phyloP scores from a whole-genome alignment of 53 echinoderm and acorn worm species.

The Astropecten irregularis region DNA sequence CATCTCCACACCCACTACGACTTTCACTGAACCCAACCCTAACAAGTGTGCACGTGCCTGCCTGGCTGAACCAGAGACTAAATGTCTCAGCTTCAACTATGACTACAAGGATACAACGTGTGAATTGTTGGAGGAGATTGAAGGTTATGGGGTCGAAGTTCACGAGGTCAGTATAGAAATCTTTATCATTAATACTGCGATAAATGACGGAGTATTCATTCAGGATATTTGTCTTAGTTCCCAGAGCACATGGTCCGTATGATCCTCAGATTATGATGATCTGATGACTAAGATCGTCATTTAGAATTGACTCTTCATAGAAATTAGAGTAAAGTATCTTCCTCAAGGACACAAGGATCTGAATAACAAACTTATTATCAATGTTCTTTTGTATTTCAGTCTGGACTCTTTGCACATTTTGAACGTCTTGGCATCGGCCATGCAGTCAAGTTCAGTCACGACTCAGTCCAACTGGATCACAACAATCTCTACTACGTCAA shows the following conservation, averaged over 20 bases:
- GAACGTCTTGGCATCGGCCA: constrained; percentile 54
- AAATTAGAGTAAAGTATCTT: no score
- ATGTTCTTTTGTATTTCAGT: no score
- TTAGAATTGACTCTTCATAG: no score
- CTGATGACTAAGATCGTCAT: no score
- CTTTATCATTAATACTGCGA: no score
- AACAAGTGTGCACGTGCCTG: constrained; percentile 63
- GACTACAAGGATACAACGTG: constrained; percentile 43
- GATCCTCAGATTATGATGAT: no score
- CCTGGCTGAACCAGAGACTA: constrained; percentile 53
- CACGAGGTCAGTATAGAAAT: constrained; percentile 63
- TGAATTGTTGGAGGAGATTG: constrained; percentile 62
- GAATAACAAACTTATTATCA: no score
- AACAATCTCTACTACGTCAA: constrained; percentile 17
- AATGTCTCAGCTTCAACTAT: constrained; percentile 69
- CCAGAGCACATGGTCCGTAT: no score
- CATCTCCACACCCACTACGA: constrained; percentile 17
- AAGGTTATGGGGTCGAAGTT: constrained; percentile 60
- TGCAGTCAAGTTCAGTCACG: constrained; percentile 48
- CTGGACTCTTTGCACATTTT: constrained; percentile 53
- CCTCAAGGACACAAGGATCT: no score
- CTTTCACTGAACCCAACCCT: constrained; percentile 34
- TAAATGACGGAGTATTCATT: no score
- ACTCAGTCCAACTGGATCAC: constrained; percentile 34
- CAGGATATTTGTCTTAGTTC: no score